Percentiles rank a stretch among this genome's conserved stretches.
Evolutionary conservation across 2,888 invertebrate genomes (phyloP).

Genomic region (Leptopilina syphax): DNA sequence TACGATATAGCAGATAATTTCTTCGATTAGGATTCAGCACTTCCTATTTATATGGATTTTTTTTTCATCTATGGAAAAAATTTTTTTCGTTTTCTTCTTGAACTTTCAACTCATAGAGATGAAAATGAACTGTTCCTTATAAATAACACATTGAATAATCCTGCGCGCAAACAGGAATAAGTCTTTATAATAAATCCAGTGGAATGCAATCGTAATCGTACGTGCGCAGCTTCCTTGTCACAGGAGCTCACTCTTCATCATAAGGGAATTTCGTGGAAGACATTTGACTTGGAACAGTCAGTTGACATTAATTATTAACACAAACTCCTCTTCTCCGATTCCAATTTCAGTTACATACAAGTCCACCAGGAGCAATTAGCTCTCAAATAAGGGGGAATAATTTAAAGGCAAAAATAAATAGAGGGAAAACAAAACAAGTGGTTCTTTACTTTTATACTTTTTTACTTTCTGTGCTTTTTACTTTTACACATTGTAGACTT

Average conservation of each 20-base stretch:
- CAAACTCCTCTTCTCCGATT: not conserved
- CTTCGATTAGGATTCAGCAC: slow-evolving; percentile 16
- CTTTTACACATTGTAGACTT: too few relatives aligned
- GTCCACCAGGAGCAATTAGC: slow-evolving; percentile 16
- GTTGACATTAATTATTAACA: slow-evolving; percentile 33
- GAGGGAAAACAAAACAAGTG: too few relatives aligned
- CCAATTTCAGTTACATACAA: not conserved
- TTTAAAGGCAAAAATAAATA: not conserved
- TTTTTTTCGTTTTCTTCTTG: slow-evolving; percentile 33
- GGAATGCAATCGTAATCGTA: slow-evolving; percentile 4
- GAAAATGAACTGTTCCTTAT: not conserved
- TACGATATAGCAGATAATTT: not conserved
- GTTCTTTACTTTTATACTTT: too few relatives aligned
- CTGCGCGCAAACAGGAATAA: not conserved
- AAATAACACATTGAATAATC: not conserved
- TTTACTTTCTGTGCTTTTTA: too few relatives aligned
- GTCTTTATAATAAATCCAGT: slow-evolving; percentile 1
- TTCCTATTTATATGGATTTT: too few relatives aligned
- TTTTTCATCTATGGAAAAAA: too few relatives aligned
- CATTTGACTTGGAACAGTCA: slow-evolving; percentile 6
- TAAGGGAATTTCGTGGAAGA: slow-evolving; percentile 4
- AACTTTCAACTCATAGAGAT: slow-evolving; percentile 42
- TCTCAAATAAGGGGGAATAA: slow-evolving; percentile 10
- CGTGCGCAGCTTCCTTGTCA: slow-evolving; percentile 35
- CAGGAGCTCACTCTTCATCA: slow-evolving; percentile 40